These are phyloP conservation scores for Spialia ferax DNA, from an alignment of 2,888 invertebrate genomes.

Conservation along the genomic window DNA sequence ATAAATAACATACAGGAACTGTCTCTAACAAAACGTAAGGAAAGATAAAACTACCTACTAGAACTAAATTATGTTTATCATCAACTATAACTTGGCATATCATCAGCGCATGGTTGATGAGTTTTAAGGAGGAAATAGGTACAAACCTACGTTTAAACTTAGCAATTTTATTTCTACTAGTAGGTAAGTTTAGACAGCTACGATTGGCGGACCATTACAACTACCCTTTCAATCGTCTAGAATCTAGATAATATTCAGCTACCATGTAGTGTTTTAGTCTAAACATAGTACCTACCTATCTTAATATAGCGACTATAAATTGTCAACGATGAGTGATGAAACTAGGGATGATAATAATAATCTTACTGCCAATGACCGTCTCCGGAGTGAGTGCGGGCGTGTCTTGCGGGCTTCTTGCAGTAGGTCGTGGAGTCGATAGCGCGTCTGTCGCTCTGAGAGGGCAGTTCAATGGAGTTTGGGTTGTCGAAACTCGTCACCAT, in stretches of 20 bases:
- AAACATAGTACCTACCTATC: no score
- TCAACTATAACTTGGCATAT: not conserved
- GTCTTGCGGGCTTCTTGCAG: constrained; percentile 87
- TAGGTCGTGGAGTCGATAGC: constrained; percentile 90
- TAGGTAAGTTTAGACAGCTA: constrained; percentile 1
- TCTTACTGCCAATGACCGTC: constrained; percentile 85
- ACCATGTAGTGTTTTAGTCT: constrained; percentile 2
- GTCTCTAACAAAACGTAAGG: not conserved
- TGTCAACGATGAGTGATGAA: constrained; percentile 43
- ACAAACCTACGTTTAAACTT: not conserved
- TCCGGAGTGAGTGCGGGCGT: constrained; percentile 70
- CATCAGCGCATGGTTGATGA: constrained; percentile 23
- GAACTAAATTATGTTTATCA: not conserved
- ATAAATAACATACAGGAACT: constrained; percentile 12
- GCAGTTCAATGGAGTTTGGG: constrained; percentile 90
- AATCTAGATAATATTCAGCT: no score
- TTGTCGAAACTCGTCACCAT: constrained; percentile 91
- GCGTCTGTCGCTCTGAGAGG: constrained; percentile 78
- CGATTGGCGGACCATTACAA: no score
- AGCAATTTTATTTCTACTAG: not conserved
- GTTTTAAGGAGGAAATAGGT: not conserved
- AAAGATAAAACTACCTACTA: not conserved
- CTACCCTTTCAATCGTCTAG: no score
- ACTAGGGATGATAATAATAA: constrained; percentile 55
- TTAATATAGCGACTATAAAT: not conserved